Evolutionary conservation across 64 coral and sea anemone genomes (phyloP).

Genomic region (Platygyra sinensis): DNA sequence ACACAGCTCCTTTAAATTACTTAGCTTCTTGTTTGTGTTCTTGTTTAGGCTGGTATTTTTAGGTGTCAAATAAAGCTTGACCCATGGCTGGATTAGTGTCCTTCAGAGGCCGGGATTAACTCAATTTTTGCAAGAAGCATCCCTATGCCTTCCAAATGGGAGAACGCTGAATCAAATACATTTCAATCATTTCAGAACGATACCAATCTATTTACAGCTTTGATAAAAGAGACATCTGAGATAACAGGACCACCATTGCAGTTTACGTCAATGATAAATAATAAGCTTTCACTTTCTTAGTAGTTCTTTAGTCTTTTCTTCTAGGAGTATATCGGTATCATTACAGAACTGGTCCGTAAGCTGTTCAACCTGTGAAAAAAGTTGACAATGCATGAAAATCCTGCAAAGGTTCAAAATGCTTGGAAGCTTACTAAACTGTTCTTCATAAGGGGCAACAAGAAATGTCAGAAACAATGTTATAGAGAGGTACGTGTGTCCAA

Average conservation of each 20-base stretch:
- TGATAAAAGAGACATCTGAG: not conserved
- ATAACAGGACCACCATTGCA: not conserved
- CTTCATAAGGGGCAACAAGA: too few relatives aligned
- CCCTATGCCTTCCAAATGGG: too few relatives aligned
- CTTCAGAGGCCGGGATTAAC: not conserved
- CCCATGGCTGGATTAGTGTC: not conserved
- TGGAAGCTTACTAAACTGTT: too few relatives aligned
- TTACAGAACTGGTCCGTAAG: conserved; percentile 57
- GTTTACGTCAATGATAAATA: not conserved
- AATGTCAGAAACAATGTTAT: too few relatives aligned
- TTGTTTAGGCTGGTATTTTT: too few relatives aligned
- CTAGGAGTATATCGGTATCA: conserved; percentile 65
- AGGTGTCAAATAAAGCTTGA: too few relatives aligned
- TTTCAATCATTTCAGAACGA: not conserved
- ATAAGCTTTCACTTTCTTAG: conserved; percentile 48
- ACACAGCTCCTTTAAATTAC: too few relatives aligned
- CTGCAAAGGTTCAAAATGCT: not conserved
- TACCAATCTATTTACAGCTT: not conserved
- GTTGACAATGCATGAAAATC: not conserved
- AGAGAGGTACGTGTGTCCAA: too few relatives aligned
- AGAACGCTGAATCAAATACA: too few relatives aligned
- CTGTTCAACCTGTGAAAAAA: conserved; percentile 53
- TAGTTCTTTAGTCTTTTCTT: conserved; percentile 73
- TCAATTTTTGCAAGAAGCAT: not conserved
- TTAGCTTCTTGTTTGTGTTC: too few relatives aligned